Percentiles rank a stretch among this genome's conserved stretches.
These are phyloP conservation scores for Eupithecia centaureata DNA, from an alignment of 2,888 invertebrate genomes.

Conservation along the genomic window DNA sequence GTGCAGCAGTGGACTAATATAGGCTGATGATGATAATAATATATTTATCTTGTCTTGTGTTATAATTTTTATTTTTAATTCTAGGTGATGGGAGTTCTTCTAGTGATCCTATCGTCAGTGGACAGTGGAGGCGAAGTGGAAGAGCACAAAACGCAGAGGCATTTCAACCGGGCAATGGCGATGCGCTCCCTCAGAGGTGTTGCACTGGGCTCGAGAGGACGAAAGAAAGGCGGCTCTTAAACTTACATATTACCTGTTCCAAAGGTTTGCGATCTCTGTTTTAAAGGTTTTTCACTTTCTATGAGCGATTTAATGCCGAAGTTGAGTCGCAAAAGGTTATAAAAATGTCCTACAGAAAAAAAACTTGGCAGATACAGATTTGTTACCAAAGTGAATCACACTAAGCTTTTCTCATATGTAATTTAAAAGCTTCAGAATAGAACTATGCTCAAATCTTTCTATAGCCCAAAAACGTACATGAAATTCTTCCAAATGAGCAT, in stretches of 20 bases:
- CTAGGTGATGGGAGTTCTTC: slow-evolving; percentile 92
- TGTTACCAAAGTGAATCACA: neutral
- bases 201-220: slow-evolving; percentile 66
- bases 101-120: slow-evolving; percentile 91
- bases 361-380: neutral
- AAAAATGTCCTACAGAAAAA: neutral
- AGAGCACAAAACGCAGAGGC: slow-evolving; percentile 89
- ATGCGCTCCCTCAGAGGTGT: slow-evolving; percentile 91
- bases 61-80: neutral
- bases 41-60: no score
- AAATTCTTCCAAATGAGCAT: neutral
- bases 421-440: neutral
- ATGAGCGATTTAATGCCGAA: neutral
- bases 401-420: neutral
- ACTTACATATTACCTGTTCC: slow-evolving; percentile 24
- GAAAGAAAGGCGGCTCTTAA: slow-evolving; percentile 77
- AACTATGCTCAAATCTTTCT: neutral
- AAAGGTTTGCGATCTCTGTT: slow-evolving; percentile 42
- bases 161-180: slow-evolving; percentile 95
- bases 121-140: slow-evolving; percentile 81
- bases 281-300: neutral
- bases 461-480: neutral
- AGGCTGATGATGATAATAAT: no score
- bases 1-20: no score
- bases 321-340: neutral